Base-by-base conservation (phyloP, 2,797 vertebrate genomes). In the Eulemur coronatus region DNA sequence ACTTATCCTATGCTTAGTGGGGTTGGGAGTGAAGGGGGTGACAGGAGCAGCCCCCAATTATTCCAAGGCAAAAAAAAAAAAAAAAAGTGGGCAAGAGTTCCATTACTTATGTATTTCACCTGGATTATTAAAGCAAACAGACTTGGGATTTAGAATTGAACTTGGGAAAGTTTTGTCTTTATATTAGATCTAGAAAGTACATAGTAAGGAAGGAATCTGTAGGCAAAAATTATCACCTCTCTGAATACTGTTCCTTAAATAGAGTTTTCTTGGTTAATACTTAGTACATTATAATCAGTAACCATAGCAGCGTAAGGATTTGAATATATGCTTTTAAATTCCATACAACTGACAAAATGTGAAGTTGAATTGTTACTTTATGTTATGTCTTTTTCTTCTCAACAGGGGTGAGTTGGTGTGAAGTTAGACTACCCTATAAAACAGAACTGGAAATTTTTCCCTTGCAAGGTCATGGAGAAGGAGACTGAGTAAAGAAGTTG, bases 301-400 rank as follows among this genome's bases (percentile, higher is more conserved):
- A 97, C 96, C 96, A 98, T 94, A 97, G 97, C 79, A 97, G 97
- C 93, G 33, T 82, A 96, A 90, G 89, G 89, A 96, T 97, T 90
- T 82, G 96, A 95, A 96, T 98, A 82, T 93, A 78, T 72, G 89
- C 95, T 97, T 95, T 97, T 98, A 98, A 95, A 97, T 97, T 96
- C 26, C 3, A 81, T 75, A 91, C 86, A 96, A 92, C 65, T 93
- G 92, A 88, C 84, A 96, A 97, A 98, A 96, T 69, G 73, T 88
- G 73, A 86, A 96, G 96, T 65, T 50, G 88, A 38, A 70, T 95
- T 50, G 89, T 98, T 97, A 89, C 15, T 15, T 98, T 76, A 89
- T 79, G 92, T 81, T 61, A 85, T 95, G 69, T 90, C 22, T 65
- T 96, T 91, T 67, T 92, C 69, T 86, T 48, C 48, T 94, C 50